Base-by-base conservation (phyloP, 1,140 invertebrate species). In the Andricus grossulariae region DNA sequence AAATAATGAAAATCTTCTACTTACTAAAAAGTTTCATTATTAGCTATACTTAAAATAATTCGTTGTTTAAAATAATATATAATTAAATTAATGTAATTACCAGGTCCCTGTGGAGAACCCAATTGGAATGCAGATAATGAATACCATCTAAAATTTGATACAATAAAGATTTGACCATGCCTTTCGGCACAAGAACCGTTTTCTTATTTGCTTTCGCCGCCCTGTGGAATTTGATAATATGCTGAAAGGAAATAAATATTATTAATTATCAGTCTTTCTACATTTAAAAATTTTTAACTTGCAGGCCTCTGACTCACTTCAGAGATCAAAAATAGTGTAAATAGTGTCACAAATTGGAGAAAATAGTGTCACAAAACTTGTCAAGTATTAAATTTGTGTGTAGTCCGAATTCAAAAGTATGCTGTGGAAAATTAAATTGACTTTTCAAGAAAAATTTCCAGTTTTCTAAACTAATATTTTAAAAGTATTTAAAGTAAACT, bases 121-220 rank as follows among this genome's bases (percentile, higher is more conserved):
- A 99, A 91, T 99, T 99, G 78, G 97, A 97, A 94, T 99, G 99
- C 85, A 99, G 93, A 93, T 99, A 99, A 92, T 99, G 97, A 88
- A 99, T 99, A 57, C 99, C 99, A 93, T 99, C 98, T 74, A 99
- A 92, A 88, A 99, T 99, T 93, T 99, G 99, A 93, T 99, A 99
- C 0, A 99, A 92, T 39, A 99, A 92, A 75, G 97, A 99, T 92
- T 99, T 99, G 0, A 99, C 98, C 97, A 99, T 99, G 74, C 96
- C 97, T 89, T 98, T 98, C 13, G 98, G 97, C 16, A 99, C 98
- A 93, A 98, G 97, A 12, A 99, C 95, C 75, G 96, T 95, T 88
- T 99, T 99, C 88, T 99, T 99, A 86, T 97, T 99, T 16, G 98
- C 98, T 92, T 99, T 99, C 0, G 98, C 98, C 74, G 98, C 97